Base-by-base conservation (phyloP, 2,888 invertebrate species). In the Spialia ferax region DNA sequence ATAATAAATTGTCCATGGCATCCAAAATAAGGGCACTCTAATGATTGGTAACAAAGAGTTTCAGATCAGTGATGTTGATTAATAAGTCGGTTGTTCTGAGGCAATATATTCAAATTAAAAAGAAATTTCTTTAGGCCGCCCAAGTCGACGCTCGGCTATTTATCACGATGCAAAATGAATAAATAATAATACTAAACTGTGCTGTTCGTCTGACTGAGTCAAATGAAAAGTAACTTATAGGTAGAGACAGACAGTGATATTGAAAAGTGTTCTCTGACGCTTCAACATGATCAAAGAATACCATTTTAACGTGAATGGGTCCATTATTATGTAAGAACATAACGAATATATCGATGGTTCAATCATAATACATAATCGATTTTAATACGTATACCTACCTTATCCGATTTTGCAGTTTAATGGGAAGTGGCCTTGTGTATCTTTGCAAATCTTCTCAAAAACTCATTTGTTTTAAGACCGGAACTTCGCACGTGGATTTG, bases 1-100 rank as follows among this genome's bases (percentile, higher is more conserved):
- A 75, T 79, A 79, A 79, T 82, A 82, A 83, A 83, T 81, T 79
- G 75, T 76, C 77, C 76, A 20, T 71, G 57, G 38, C 69, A 71
- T 48, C 60, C 68, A 75, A 75, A 77, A 73, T 68, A 73, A 72
- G 71, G 72, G 69, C 74, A 72, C 32, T 29, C 26, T 69, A 70
- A 73, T 67, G 63, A 66, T 69, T 64, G 57, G 60, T 61, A 50
- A 66, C 63, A 32, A 66, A 64, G 64, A 67, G 55, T 52, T 69
- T 29, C 11, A 61, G 57, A 61, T 67, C 55, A 52, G 61, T n/a
- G 32, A 61, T 35, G 55, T 67, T 61, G 61, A 61, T 67, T 61
- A 48, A 60, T 67, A 55, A 45, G 45, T 61, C 54, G 60, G 60
- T 32, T 61, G 45, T 59, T 55, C 61, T 60, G 60, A 56, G 56